Conservation (phyloP, 2,888 invertebrate species). For the Odontothrips loti region DNA sequence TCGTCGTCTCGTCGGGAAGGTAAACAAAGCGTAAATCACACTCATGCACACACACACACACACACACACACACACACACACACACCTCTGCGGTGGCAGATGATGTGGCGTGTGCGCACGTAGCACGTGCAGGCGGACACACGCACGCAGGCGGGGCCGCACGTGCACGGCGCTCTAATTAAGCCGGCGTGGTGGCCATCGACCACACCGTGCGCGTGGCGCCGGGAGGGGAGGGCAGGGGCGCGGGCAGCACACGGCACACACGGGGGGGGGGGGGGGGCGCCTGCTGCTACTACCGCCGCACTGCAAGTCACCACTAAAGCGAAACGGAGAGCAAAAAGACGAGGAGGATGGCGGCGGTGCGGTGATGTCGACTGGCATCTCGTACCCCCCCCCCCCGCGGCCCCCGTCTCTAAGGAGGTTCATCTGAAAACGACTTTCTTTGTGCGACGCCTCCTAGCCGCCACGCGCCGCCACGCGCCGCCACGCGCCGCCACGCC, state of each 20-base stretch:
- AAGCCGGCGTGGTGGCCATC: background rate
- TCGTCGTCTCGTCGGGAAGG: too few relatives aligned
- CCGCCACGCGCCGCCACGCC: background rate
- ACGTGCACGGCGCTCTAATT: background rate
- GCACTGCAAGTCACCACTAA: too few relatives aligned
- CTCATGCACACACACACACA: too few relatives aligned
- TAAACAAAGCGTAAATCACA: too few relatives aligned
- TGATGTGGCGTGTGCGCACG: too few relatives aligned
- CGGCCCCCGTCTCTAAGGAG: background rate
- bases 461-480: background rate
- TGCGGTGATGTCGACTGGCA: too few relatives aligned
- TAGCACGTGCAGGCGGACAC: too few relatives aligned
- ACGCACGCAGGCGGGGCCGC: background rate
- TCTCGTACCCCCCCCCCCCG: background rate
- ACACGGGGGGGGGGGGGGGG: background rate
- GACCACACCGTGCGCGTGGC: slow-evolving; percentile 10
- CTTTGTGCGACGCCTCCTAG: background rate
- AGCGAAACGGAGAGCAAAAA: too few relatives aligned
- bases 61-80: too few relatives aligned
- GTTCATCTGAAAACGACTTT: background rate
- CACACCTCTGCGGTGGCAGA: too few relatives aligned
- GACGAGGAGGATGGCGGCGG: too few relatives aligned
- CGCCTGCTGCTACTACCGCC: background rate
- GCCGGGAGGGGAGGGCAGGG: background rate
- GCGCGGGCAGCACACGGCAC: background rate